Percentiles rank a stretch among this genome's conserved stretches.
Evolutionary conservation across 2,113 vertebrate genomes (phyloP).

Genomic region (Sciurus niger): DNA sequence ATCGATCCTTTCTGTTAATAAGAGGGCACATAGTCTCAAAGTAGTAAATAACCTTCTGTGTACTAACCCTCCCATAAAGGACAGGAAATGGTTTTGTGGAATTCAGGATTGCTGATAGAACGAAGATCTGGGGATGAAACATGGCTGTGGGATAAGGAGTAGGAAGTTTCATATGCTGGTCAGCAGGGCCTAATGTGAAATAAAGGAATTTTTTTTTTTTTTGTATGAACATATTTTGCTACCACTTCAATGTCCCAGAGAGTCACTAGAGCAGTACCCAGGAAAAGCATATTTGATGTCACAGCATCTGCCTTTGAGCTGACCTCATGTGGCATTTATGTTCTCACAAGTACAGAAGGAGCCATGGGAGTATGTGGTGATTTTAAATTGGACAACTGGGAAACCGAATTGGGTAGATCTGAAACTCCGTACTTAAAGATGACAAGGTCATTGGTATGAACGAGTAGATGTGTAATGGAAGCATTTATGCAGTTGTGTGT

Average conservation of each 20-base stretch:
- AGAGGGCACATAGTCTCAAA: not conserved
- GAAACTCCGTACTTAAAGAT: constrained; percentile 16
- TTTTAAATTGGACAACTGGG: not conserved
- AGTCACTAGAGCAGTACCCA: not conserved
- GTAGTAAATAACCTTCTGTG: not conserved
- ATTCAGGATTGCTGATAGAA: not conserved
- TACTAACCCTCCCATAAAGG: not conserved
- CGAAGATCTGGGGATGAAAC: not conserved
- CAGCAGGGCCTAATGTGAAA: not conserved
- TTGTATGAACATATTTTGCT: not conserved
- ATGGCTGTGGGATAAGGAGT: not conserved
- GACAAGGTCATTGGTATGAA: constrained; percentile 14
- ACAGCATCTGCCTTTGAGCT: not conserved
- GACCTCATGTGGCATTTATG: not conserved
- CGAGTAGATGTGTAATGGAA: not conserved
- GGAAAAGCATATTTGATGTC: not conserved
- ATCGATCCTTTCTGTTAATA: constrained; percentile 1
- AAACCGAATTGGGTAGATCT: not conserved
- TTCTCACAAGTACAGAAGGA: not conserved
- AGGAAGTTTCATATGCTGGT: not conserved
- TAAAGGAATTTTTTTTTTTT: not conserved
- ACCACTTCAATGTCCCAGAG: not conserved
- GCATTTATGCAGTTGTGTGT: not conserved
- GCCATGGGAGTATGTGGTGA: not conserved
- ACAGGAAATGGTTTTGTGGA: not conserved